Conservation (phyloP, 2,888 invertebrate genomes). For the Drosophila aldrichi region DNA sequence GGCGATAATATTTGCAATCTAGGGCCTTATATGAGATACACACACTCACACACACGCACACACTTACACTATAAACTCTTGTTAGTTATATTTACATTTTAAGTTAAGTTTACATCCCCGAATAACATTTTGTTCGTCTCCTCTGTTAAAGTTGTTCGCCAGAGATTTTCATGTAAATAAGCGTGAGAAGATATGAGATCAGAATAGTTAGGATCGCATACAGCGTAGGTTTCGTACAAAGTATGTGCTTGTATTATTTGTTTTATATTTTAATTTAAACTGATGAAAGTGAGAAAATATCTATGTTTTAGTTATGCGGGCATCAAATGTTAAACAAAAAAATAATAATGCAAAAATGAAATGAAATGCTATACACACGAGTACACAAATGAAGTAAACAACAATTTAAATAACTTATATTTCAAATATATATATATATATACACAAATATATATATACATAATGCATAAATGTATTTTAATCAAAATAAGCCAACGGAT, state of each 20-base stretch:
- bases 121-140: constrained; percentile 20
- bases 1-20: constrained; percentile 76
- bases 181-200: constrained; percentile 38
- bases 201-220: constrained; percentile 39
- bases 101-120: constrained; percentile 31
- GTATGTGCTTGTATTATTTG: constrained; percentile 49
- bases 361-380: constrained; percentile 43
- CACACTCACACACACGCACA: constrained; percentile 31
- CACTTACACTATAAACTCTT: constrained; percentile 49
- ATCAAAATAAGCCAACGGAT: constrained; percentile 79
- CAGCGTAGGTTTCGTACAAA: constrained; percentile 26
- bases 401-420: constrained; percentile 78
- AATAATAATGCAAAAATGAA: not conserved
- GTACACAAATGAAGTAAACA: constrained; percentile 51
- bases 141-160: constrained; percentile 72
- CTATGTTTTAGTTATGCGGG: constrained; percentile 39
- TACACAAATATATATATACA: constrained; percentile 46
- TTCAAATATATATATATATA: constrained; percentile 63
- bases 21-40: constrained; percentile 81
- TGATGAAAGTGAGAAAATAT: not conserved
- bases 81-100: constrained; percentile 74
- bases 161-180: constrained; percentile 65
- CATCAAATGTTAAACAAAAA: constrained; percentile 70
- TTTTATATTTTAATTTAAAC: constrained; percentile 50
- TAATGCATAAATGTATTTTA: constrained; percentile 85